Conservation (phyloP, 2,888 invertebrate genomes). For the Oligia strigilis region DNA sequence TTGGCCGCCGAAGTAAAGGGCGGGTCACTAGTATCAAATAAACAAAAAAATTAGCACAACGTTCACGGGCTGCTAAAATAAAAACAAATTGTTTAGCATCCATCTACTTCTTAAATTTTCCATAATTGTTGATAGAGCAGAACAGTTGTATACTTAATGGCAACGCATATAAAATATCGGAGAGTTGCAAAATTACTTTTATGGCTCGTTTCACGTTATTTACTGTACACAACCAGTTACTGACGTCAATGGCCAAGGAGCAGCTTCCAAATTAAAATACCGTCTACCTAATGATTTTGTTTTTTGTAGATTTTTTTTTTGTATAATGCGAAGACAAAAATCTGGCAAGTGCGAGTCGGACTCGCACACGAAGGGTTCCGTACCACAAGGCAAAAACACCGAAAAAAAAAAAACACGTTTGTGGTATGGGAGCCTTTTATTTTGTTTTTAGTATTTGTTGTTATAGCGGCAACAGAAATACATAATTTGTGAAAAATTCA, state of each 20-base stretch:
- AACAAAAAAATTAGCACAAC: not conserved
- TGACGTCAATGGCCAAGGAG: conserved; percentile 74
- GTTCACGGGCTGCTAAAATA: not conserved
- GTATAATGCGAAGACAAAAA: conserved; percentile 51
- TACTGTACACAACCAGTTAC: conserved; percentile 66
- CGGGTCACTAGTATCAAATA: not conserved
- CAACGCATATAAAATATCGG: conserved; percentile 50
- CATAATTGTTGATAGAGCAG: conserved; percentile 41
- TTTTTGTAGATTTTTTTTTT: conserved; percentile 46
- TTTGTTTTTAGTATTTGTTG: too few relatives aligned
- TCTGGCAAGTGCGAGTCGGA: too few relatives aligned
- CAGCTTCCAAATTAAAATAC: conserved; percentile 69
- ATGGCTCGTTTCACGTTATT: conserved; percentile 66
- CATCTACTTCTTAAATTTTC: conserved; percentile 36
- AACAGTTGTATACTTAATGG: conserved; percentile 46
- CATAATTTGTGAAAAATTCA: too few relatives aligned
- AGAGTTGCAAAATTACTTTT: conserved; percentile 69
- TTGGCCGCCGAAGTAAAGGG: too few relatives aligned
- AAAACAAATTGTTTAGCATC: not conserved
- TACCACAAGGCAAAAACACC: too few relatives aligned
- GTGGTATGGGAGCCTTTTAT: too few relatives aligned
- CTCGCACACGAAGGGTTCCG: too few relatives aligned
- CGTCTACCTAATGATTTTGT: conserved; percentile 61
- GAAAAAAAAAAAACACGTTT: too few relatives aligned
- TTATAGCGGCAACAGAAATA: too few relatives aligned